Evolutionary conservation across 2,888 invertebrate genomes (phyloP).

Genomic region (Stenichneumon culpator): DNA sequence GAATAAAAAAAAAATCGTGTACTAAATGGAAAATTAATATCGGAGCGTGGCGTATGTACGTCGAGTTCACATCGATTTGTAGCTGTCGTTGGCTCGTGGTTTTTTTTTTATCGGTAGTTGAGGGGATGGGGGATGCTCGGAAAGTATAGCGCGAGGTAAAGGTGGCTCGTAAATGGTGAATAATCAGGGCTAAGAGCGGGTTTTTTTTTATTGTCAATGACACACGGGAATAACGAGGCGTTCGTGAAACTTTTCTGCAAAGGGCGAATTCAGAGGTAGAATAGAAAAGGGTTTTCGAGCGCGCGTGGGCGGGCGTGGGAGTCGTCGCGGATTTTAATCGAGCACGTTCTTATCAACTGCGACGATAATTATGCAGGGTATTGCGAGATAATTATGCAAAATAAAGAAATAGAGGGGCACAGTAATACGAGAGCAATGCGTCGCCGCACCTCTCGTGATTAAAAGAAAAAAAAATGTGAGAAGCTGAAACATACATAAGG

Average conservation of each 20-base stretch:
- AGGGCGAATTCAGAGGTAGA: slow-evolving; percentile 9
- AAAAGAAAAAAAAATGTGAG: slow-evolving; percentile 15
- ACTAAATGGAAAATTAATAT: slow-evolving; percentile 34
- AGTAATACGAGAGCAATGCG: slow-evolving; percentile 1
- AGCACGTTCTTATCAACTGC: slow-evolving; percentile 14
- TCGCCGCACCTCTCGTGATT: slow-evolving; percentile 6
- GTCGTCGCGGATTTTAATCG: not conserved
- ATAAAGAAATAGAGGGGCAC: slow-evolving; percentile 9
- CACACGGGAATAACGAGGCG: slow-evolving; percentile 8
- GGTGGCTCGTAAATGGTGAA: not conserved
- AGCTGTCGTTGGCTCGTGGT: slow-evolving; percentile 18
- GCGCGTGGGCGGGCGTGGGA: not conserved
- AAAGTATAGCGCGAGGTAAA: slow-evolving; percentile 10
- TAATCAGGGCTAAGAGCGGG: slow-evolving; percentile 1
- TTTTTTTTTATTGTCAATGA: slow-evolving; percentile 10
- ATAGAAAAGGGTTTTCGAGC: not conserved
- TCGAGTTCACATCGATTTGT: slow-evolving; percentile 57
- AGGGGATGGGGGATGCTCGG: not conserved
- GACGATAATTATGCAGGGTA: slow-evolving; percentile 23
- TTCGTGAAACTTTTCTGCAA: slow-evolving; percentile 8
- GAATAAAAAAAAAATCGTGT: slow-evolving; percentile 33
- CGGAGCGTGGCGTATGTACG: slow-evolving; percentile 26
- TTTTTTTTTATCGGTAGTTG: not conserved
- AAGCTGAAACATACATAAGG: slow-evolving; percentile 51
- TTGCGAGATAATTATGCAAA: slow-evolving; percentile 1